Evolutionary conservation across 1,140 invertebrate species (phyloP).

Genomic region (Aleiodes sp.): DNA sequence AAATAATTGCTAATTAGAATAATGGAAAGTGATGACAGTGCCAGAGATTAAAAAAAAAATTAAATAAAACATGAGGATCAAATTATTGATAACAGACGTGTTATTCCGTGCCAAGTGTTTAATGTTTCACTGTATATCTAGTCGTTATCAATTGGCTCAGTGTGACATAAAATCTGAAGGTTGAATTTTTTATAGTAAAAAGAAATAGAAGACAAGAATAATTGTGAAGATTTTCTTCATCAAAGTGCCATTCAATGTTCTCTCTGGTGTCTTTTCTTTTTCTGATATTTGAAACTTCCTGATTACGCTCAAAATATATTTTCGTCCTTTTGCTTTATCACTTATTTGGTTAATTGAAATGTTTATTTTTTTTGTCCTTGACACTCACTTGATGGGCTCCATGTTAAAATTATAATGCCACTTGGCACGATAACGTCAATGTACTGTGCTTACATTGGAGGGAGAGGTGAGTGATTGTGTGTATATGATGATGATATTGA

Average conservation of each 20-base stretch:
- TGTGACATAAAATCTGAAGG: not conserved
- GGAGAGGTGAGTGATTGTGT: not conserved
- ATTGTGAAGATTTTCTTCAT: not conserved
- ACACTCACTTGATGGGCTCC: constrained; percentile 48
- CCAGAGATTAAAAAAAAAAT: constrained; percentile 3
- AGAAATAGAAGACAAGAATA: not conserved
- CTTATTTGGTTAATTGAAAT: not conserved
- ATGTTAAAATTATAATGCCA: constrained; percentile 52
- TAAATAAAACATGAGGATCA: no score
- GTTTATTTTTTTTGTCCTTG: constrained; percentile 32
- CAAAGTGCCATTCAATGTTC: not conserved
- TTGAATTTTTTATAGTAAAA: not conserved
- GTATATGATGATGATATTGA: not conserved
- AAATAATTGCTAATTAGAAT: not conserved
- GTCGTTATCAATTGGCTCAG: constrained; percentile 19
- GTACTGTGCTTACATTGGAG: not conserved
- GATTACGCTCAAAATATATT: not conserved
- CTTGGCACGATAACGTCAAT: constrained; percentile 45
- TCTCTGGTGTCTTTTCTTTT: not conserved
- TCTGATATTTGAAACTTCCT: not conserved
- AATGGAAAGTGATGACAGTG: constrained; percentile 3
- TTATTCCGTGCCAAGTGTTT: constrained; percentile 52
- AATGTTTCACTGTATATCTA: constrained; percentile 34
- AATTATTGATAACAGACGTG: constrained; percentile 27
- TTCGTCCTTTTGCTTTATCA: not conserved